Conservation (phyloP, 2,797 vertebrate species). For the Nasua narica region DNA sequence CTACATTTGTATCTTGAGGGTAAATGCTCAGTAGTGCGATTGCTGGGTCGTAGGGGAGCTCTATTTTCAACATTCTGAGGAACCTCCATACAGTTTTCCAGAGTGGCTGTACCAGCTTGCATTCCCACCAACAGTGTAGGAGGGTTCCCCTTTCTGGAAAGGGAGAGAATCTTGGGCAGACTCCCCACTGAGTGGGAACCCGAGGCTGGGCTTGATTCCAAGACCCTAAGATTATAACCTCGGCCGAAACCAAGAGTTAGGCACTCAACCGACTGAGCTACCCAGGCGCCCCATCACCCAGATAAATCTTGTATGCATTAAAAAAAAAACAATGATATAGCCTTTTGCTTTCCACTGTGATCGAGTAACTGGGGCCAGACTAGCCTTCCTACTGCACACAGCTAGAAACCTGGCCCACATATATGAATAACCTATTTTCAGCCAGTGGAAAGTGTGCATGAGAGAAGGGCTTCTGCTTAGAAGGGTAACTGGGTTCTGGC, state of each 20-base stretch:
- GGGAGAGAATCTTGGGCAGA: not conserved
- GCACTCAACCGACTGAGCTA: no score
- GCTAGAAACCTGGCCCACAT: not conserved
- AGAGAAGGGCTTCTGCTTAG: not conserved
- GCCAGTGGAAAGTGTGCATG: not conserved
- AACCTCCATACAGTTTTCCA: no score
- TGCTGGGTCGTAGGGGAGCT: no score
- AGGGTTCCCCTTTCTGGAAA: no score
- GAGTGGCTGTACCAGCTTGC: no score
- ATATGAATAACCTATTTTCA: not conserved
- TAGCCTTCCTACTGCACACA: not conserved
- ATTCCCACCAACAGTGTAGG: no score
- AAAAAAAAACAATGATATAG: not conserved
- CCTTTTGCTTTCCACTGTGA: not conserved
- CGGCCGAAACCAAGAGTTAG: no score
- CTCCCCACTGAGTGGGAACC: not conserved
- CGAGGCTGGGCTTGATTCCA: not conserved
- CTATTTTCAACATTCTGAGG: no score
- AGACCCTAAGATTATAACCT: not conserved
- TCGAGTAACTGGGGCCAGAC: not conserved
- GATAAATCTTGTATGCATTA: not conserved
- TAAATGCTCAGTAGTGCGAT: no score
- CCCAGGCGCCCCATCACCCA: no score
- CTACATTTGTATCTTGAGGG: no score
- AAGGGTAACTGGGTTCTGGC: not conserved